These are phyloP conservation scores for Tanytarsus gracilentus DNA, from an alignment of 2,888 invertebrate species.

Conservation along the genomic window DNA sequence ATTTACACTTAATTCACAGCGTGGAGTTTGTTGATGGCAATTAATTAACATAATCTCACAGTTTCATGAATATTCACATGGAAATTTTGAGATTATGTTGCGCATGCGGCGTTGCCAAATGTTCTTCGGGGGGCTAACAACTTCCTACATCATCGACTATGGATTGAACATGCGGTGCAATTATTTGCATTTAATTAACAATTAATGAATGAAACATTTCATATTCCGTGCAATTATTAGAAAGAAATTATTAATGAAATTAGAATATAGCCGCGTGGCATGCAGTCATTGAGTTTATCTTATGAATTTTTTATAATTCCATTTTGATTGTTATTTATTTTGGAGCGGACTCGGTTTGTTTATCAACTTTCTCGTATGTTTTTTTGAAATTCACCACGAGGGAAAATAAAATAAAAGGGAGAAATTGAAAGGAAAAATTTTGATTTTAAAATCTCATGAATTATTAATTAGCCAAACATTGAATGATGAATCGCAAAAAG, in stretches of 20 bases:
- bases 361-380: too few relatives aligned
- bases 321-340: neutral
- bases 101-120: slow-evolving; percentile 3
- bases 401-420: too few relatives aligned
- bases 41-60: neutral
- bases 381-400: too few relatives aligned
- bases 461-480: neutral
- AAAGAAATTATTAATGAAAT: neutral
- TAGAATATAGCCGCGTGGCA: neutral
- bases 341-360: neutral
- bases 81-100: too few relatives aligned
- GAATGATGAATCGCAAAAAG: slow-evolving; percentile 24
- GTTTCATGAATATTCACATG: too few relatives aligned
- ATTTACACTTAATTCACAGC: too few relatives aligned
- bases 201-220: slow-evolving; percentile 2
- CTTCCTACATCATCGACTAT: neutral
- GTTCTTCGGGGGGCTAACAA: neutral
- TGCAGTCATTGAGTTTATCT: neutral
- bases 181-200: neutral
- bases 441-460: neutral
- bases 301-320: neutral
- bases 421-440: neutral
- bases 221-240: neutral
- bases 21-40: too few relatives aligned
- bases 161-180: neutral